Evolutionary conservation across 2,113 vertebrate species (phyloP).

Genomic region (Oceanites oceanicus): DNA sequence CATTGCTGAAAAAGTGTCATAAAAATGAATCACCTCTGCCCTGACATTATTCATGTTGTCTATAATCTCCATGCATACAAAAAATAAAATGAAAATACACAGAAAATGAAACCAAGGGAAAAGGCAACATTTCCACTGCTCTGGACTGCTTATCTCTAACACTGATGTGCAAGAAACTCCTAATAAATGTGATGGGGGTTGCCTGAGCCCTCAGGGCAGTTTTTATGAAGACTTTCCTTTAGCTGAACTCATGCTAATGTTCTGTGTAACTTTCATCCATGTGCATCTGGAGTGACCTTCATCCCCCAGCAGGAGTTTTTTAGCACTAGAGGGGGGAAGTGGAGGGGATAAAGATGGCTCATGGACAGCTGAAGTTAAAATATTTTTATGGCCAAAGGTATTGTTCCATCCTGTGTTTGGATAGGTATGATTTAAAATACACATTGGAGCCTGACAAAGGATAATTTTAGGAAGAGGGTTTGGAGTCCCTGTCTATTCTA

Average conservation of each 20-base stretch:
- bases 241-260: slow-evolving; percentile 1
- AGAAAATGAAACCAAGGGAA: background rate
- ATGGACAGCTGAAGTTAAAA: background rate
- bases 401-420: background rate
- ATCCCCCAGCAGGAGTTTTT: background rate
- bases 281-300: background rate
- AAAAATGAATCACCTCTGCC: slow-evolving; percentile 26
- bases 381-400: background rate
- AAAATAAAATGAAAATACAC: background rate
- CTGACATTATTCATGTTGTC: background rate
- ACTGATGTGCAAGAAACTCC: background rate
- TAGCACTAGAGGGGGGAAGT: background rate
- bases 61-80: background rate
- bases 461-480: background rate
- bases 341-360: background rate
- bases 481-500: background rate
- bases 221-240: slow-evolving; percentile 9
- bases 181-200: background rate
- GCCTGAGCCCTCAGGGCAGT: background rate
- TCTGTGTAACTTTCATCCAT: background rate
- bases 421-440: background rate
- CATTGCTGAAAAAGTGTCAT: background rate
- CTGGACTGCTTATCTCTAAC: background rate
- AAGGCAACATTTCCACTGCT: background rate
- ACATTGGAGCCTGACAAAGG: background rate